phyloP scores from a whole-genome alignment of 1,140 invertebrate genomes.

The Diorhabda carinulata region DNA sequence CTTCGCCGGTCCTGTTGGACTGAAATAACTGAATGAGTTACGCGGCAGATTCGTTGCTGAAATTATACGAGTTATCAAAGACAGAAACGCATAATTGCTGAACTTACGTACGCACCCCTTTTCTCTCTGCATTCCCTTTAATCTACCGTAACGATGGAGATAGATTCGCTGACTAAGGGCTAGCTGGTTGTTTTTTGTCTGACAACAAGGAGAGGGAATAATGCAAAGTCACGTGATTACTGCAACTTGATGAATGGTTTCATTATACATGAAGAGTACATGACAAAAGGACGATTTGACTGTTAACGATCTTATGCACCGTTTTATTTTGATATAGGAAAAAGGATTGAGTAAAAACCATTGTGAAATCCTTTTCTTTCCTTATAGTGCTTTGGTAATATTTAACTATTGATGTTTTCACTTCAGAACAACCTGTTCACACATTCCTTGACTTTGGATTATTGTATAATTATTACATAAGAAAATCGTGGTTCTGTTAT shows the following conservation, averaged over 20 bases:
- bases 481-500: too few relatives aligned
- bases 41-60: background rate
- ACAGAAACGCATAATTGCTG: conserved; percentile 2
- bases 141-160: conserved; percentile 1
- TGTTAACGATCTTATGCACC: background rate
- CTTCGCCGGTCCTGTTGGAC: background rate
- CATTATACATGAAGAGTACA: background rate
- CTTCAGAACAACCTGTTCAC: too few relatives aligned
- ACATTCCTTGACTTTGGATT: too few relatives aligned
- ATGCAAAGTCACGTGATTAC: background rate
- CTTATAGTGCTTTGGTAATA: too few relatives aligned
- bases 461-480: too few relatives aligned
- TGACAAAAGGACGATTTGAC: background rate
- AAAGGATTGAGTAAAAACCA: too few relatives aligned
- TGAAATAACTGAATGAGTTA: background rate
- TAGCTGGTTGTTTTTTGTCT: background rate
- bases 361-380: too few relatives aligned
- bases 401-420: too few relatives aligned
- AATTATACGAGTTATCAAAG: conserved; percentile 1
- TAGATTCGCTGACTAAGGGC: background rate
- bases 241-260: background rate
- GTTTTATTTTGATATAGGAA: background rate
- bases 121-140: background rate
- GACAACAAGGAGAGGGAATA: background rate
- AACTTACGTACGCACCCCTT: conserved; percentile 1